phyloP scores from a whole-genome alignment of 2,113 vertebrate species.

The Glaucidium brasilianum region DNA sequence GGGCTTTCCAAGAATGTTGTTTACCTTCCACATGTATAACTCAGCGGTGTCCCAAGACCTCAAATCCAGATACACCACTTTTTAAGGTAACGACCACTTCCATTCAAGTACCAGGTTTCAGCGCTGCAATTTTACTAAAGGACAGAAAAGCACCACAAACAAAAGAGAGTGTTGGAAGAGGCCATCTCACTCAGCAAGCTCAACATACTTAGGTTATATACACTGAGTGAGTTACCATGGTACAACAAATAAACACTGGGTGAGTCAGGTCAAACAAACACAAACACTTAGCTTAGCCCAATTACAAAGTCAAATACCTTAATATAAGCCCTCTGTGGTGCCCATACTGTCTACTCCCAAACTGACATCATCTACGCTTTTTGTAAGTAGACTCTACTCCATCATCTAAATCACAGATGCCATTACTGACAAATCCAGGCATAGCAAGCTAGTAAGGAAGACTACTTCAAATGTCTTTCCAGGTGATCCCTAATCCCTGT shows the following conservation, averaged over 20 bases:
- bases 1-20: not conserved
- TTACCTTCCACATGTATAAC: not conserved
- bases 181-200: not conserved
- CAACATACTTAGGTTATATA: not conserved
- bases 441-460: not conserved
- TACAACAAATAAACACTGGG: not conserved
- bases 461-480: not conserved
- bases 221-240: not conserved
- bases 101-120: not conserved
- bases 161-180: not conserved
- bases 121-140: not conserved
- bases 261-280: not conserved
- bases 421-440: not conserved
- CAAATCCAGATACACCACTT: not conserved
- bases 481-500: not conserved
- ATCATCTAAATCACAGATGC: not conserved
- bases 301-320: not conserved
- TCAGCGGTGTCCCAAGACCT: not conserved
- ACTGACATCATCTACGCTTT: not conserved
- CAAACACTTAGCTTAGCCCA: not conserved
- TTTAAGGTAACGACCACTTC: not conserved
- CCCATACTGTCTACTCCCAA: not conserved
- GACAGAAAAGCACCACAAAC: not conserved
- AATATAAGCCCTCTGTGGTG: not conserved
- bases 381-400: not conserved